Conservation (phyloP, 2,888 invertebrate species). For the Harpagoxenus sublaevis region DNA sequence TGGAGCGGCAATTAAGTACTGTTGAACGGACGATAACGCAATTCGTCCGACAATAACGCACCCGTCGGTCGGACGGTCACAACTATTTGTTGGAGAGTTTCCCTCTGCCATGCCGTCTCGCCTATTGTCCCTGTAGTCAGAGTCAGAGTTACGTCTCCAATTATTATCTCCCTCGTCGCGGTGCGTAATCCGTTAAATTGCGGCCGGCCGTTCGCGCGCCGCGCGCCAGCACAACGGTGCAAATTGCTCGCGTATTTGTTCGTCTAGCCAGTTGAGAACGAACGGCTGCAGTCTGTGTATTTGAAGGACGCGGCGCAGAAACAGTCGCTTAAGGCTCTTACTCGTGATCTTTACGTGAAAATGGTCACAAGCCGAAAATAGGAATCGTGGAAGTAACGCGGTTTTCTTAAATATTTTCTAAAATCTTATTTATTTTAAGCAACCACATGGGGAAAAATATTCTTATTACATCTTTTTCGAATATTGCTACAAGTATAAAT, state of each 20-base stretch:
- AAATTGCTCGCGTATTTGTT: slow-evolving; percentile 55
- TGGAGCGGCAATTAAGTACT: slow-evolving; percentile 62
- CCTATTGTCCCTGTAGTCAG: slow-evolving; percentile 42
- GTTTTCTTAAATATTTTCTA: neutral
- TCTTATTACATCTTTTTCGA: neutral
- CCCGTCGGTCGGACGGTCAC: slow-evolving; percentile 44
- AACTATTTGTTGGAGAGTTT: slow-evolving; percentile 53
- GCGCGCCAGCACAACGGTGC: slow-evolving; percentile 32
- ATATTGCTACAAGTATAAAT: neutral
- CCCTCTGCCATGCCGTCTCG: slow-evolving; percentile 32
- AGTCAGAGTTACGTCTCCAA: slow-evolving; percentile 55
- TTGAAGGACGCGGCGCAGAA: slow-evolving; percentile 39
- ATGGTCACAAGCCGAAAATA: neutral
- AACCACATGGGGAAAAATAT: neutral
- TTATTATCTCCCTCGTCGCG: slow-evolving; percentile 49
- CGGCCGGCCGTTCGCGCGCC: slow-evolving; percentile 30
- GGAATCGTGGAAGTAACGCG: neutral
- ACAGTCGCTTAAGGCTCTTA: neutral
- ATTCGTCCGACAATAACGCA: slow-evolving; percentile 53
- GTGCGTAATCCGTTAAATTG: slow-evolving; percentile 55
- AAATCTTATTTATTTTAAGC: neutral
- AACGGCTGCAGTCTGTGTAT: neutral
- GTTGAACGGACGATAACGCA: slow-evolving; percentile 60
- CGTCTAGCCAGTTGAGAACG: slow-evolving; percentile 44
- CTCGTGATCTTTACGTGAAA: neutral